phyloP scores from a whole-genome alignment of 1,140 invertebrate genomes.

The Drosophila nikananu region DNA sequence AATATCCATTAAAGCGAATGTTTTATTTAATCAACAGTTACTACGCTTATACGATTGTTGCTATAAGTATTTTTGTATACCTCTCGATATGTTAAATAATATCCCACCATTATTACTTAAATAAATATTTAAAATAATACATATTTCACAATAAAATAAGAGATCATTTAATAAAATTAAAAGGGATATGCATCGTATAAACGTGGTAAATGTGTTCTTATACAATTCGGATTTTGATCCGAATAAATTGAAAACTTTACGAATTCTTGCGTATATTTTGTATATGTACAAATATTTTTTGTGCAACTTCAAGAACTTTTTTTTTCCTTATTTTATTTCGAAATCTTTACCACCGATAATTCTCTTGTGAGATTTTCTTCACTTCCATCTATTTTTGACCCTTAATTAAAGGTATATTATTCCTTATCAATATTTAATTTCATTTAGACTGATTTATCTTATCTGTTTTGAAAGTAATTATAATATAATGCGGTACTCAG shows the following conservation, averaged over 20 bases:
- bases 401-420: constrained; percentile 1
- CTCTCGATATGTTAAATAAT: constrained; percentile 34
- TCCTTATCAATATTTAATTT: constrained; percentile 15
- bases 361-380: constrained; percentile 13
- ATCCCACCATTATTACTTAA: constrained; percentile 6
- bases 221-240: constrained; percentile 2
- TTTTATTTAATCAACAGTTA: constrained; percentile 29
- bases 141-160: constrained; percentile 5
- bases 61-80: constrained; percentile 17
- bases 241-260: constrained; percentile 11
- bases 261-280: constrained; percentile 17
- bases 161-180: constrained; percentile 6
- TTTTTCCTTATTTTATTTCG: constrained; percentile 6
- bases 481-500: constrained; percentile 39
- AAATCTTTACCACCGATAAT: constrained; percentile 4
- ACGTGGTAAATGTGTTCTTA: constrained; percentile 28
- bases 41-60: constrained; percentile 42
- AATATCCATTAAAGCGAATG: constrained; percentile 19
- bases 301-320: constrained; percentile 26
- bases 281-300: constrained; percentile 44
- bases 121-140: not conserved
- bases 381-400: not conserved
- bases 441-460: constrained; percentile 14
- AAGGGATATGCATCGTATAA: constrained; percentile 50
- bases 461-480: constrained; percentile 24